Conservation (phyloP, 2,888 invertebrate genomes). For the Conops quadrifasciatus region DNA sequence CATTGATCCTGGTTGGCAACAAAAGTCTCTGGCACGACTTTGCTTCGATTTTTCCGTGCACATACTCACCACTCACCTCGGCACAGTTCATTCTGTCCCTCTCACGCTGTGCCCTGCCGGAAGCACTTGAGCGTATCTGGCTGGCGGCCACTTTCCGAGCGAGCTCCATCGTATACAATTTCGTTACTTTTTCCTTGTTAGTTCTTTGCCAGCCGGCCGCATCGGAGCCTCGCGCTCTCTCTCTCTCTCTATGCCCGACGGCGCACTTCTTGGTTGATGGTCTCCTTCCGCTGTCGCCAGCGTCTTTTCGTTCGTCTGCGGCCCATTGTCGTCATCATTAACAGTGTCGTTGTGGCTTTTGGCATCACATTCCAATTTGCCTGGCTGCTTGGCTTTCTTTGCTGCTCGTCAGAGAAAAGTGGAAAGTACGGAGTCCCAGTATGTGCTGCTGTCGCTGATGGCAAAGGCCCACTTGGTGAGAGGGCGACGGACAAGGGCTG, state of each 20-base stretch:
- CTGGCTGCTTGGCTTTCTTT: constrained; percentile 30
- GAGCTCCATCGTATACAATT: constrained; percentile 28
- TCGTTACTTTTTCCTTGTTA: constrained; percentile 20
- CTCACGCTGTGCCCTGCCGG: constrained; percentile 29
- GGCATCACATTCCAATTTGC: constrained; percentile 39
- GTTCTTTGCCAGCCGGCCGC: not conserved
- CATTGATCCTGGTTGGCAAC: too few relatives aligned
- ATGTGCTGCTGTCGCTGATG: not conserved
- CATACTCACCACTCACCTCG: not conserved
- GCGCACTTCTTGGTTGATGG: constrained; percentile 10
- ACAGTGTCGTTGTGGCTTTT: constrained; percentile 38
- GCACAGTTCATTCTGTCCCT: constrained; percentile 14
- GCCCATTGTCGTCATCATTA: constrained; percentile 38
- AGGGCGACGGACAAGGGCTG: too few relatives aligned
- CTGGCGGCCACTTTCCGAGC: constrained; percentile 29
- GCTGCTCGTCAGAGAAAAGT: constrained; percentile 11
- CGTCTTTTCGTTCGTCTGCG: constrained; percentile 11
- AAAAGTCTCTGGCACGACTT: too few relatives aligned
- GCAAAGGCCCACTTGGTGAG: not conserved
- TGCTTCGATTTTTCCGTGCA: constrained; percentile 16
- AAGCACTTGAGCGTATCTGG: constrained; percentile 40
- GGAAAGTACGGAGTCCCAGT: constrained; percentile 1
- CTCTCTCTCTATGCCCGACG: not conserved
- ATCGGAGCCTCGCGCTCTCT: not conserved
- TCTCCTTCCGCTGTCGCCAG: not conserved